A percentile compares a stretch with the other conserved stretches of the same genome.
These are phyloP conservation scores for Sebastes iracundus DNA, from an alignment of 2,797 vertebrate species.

Conservation along the genomic window DNA sequence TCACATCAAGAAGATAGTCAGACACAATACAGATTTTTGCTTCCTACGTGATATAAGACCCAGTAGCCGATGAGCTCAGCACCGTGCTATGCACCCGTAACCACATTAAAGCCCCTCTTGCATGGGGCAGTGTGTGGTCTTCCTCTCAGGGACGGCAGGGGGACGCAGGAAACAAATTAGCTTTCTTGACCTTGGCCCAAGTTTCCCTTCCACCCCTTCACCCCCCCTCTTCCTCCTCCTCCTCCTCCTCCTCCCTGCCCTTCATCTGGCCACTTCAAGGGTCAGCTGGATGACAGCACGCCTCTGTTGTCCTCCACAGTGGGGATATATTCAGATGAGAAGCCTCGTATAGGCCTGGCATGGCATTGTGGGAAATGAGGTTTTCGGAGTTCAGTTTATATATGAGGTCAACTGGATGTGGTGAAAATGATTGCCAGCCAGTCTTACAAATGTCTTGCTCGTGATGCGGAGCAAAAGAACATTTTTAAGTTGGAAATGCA, in stretches of 20 bases:
- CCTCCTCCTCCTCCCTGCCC: constrained; percentile 42
- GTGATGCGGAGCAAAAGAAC: background rate
- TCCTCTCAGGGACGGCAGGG: constrained; percentile 76
- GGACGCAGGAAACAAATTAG: constrained; percentile 85
- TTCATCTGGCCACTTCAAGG: constrained; percentile 82
- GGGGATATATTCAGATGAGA: constrained; percentile 63
- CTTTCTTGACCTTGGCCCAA: constrained; percentile 87
- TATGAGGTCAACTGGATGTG: constrained; percentile 46
- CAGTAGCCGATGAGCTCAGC: constrained; percentile 73
- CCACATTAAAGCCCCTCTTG: constrained; percentile 79
- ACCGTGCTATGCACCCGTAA: constrained; percentile 62
- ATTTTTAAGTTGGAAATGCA: constrained; percentile 15
- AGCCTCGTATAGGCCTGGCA: constrained; percentile 17
- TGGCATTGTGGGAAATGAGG: constrained; percentile 51
- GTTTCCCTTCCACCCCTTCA: constrained; percentile 78
- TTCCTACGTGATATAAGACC: constrained; percentile 38
- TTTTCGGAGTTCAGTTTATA: constrained; percentile 46
- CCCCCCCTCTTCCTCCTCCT: constrained; percentile 43
- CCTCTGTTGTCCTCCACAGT: constrained; percentile 65
- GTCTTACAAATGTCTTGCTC: constrained; percentile 11
- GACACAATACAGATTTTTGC: background rate
- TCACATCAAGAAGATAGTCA: background rate
- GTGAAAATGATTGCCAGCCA: constrained; percentile 33
- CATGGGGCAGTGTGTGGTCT: constrained; percentile 83
- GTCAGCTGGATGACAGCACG: constrained; percentile 79